Conservation (phyloP, 2,888 invertebrate species). For the Leucozona laternaria region DNA sequence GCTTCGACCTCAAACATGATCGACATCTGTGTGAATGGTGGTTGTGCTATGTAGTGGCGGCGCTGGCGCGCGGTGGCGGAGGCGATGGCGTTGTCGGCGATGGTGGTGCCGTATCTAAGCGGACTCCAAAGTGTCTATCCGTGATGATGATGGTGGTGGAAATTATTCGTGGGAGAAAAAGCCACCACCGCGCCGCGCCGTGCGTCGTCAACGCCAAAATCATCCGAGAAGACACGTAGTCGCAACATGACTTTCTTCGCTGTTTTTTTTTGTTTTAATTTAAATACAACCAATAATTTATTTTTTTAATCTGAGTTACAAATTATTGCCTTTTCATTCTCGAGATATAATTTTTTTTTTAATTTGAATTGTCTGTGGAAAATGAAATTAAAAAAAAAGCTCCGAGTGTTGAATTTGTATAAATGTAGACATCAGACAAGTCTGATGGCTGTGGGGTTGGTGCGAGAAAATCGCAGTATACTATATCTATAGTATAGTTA, state of each 20-base stretch:
- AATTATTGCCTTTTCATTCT: constrained; percentile 55
- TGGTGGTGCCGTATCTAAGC: constrained; percentile 23
- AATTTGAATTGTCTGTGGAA: constrained; percentile 43
- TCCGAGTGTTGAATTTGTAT: constrained; percentile 19
- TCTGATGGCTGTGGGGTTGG: constrained; percentile 50
- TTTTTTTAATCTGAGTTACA: constrained; percentile 55
- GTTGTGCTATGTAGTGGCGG: background rate
- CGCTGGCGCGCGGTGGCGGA: background rate
- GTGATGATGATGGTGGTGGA: constrained; percentile 26
- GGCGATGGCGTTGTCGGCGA: too few relatives aligned
- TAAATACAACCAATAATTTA: constrained; percentile 58
- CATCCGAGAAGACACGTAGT: constrained; percentile 61
- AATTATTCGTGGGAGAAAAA: constrained; percentile 48
- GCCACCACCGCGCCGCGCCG: background rate
- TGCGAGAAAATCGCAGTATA: background rate
- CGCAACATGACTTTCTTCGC: constrained; percentile 45
- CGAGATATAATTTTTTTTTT: constrained; percentile 22
- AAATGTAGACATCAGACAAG: constrained; percentile 50
- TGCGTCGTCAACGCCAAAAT: background rate
- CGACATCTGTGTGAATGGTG: constrained; percentile 49
- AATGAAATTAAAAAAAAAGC: constrained; percentile 17
- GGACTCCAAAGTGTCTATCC: constrained; percentile 70
- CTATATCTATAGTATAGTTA: constrained; percentile 26
- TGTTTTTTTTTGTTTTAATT: constrained; percentile 43
- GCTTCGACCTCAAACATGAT: constrained; percentile 22